These are phyloP conservation scores for Variabilichromis moorii DNA, from an alignment of 2,113 vertebrate genomes.

Conservation along the genomic window DNA sequence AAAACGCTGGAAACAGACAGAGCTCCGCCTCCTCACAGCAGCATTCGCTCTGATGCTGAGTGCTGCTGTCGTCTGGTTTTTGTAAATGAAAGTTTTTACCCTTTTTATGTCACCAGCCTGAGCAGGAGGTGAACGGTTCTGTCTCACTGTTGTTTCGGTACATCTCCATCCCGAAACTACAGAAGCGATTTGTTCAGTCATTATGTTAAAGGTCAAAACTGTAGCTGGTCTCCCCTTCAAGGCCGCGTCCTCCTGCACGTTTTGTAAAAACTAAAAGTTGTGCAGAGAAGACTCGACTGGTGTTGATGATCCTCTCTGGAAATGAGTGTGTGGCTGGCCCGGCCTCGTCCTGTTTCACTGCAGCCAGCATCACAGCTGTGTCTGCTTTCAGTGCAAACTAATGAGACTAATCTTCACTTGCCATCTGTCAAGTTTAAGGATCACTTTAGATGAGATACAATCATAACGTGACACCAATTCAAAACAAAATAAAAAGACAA, in stretches of 20 bases:
- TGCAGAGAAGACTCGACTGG: neutral
- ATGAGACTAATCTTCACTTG: neutral
- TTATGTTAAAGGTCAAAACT: rapidly evolving
- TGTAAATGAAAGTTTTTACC: neutral
- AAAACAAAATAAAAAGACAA: neutral
- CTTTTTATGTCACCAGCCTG: neutral
- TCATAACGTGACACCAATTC: neutral
- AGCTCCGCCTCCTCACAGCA: neutral
- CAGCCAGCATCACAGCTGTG: neutral
- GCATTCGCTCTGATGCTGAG: neutral
- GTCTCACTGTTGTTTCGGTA: rapidly evolving
- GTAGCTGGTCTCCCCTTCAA: neutral
- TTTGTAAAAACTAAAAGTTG: neutral
- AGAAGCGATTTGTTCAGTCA: neutral
- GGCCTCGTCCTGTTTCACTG: neutral
- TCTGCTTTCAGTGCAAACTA: neutral
- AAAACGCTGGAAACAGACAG: neutral
- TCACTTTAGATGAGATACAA: neutral
- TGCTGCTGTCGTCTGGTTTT: neutral
- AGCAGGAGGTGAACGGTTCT: neutral
- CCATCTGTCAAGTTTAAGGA: neutral
- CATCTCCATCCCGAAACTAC: rapidly evolving
- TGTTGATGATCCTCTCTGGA: neutral
- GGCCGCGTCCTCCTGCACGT: neutral
- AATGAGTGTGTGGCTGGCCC: neutral